A percentile compares a stretch with the other conserved stretches of the same genome.
These are phyloP conservation scores for Electrophaes corylata DNA, from an alignment of 2,888 invertebrate species.

Conservation along the genomic window DNA sequence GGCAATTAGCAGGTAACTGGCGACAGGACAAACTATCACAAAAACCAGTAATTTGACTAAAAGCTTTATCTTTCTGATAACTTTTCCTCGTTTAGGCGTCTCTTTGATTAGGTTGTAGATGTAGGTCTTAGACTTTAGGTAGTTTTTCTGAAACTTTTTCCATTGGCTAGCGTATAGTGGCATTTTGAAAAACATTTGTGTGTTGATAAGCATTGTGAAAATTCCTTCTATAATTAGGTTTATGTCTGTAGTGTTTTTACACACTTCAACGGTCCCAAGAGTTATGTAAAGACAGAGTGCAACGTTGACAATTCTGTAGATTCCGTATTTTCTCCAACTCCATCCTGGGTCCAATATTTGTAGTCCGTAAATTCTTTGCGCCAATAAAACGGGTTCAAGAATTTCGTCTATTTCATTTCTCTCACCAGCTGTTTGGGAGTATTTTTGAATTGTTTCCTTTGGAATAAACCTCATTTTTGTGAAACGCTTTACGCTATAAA, in stretches of 20 bases:
- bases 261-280: slow-evolving; percentile 57
- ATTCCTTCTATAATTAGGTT: slow-evolving; percentile 56
- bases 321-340: slow-evolving; percentile 52
- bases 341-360: slow-evolving; percentile 62
- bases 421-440: slow-evolving; percentile 55
- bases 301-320: slow-evolving; percentile 47
- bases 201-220: slow-evolving; percentile 55
- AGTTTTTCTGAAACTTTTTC: slow-evolving; percentile 49
- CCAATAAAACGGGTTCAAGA: slow-evolving; percentile 46
- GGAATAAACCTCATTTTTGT: slow-evolving; percentile 28
- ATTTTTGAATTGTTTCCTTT: slow-evolving; percentile 42
- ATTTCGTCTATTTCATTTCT: slow-evolving; percentile 58
- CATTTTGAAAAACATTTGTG: slow-evolving; percentile 51
- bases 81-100: slow-evolving; percentile 37
- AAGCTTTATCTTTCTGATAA: slow-evolving; percentile 34
- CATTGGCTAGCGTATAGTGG: slow-evolving; percentile 49
- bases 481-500: slow-evolving; percentile 30
- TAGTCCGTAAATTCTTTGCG: slow-evolving; percentile 59
- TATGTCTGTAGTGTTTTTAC: slow-evolving; percentile 46
- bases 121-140: slow-evolving; percentile 53
- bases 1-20: slow-evolving; percentile 48
- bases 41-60: slow-evolving; percentile 44
- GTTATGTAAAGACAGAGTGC: slow-evolving; percentile 55
- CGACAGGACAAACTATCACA: slow-evolving; percentile 47
- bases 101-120: slow-evolving; percentile 48